A percentile compares a stretch with the other conserved stretches of the same genome.
These are phyloP conservation scores for Gastrophryne carolinensis DNA, from an alignment of 2,797 vertebrate genomes.

Conservation along the genomic window DNA sequence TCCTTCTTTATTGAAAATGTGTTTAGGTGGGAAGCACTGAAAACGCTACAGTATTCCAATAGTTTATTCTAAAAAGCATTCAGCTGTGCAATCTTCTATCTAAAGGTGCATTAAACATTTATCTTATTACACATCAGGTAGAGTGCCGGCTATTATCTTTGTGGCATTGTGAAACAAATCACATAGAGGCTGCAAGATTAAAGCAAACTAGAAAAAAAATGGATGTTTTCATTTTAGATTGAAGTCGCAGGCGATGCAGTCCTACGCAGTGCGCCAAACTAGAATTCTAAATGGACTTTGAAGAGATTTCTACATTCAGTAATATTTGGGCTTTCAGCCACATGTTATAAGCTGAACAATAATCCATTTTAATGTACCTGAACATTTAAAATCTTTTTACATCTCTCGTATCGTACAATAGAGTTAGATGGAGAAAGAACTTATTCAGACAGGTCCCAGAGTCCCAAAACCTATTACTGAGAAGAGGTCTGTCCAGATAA, in stretches of 20 bases:
- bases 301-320: no score
- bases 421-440: no score
- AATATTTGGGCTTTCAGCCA: no score
- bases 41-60: slow-evolving; percentile 25
- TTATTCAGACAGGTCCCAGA: no score
- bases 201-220: neutral
- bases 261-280: neutral
- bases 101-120: slow-evolving; percentile 45
- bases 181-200: slow-evolving; percentile 19
- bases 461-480: no score
- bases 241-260: neutral
- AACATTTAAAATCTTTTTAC: no score
- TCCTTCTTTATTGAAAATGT: slow-evolving; percentile 23
- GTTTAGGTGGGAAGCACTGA: slow-evolving; percentile 21
- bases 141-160: slow-evolving; percentile 11
- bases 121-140: slow-evolving; percentile 39
- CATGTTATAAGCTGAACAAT: no score
- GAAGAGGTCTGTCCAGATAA: no score
- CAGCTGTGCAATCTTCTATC: slow-evolving; percentile 26
- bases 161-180: slow-evolving; percentile 33
- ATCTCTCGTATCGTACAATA: no score
- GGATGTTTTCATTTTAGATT: neutral
- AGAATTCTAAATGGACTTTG: no score
- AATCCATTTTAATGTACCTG: no score
- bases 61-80: neutral